A percentile compares a stretch with the other conserved stretches of the same genome.
phyloP scores from a whole-genome alignment of 2,113 vertebrate genomes.

The Tiliqua scincoides region DNA sequence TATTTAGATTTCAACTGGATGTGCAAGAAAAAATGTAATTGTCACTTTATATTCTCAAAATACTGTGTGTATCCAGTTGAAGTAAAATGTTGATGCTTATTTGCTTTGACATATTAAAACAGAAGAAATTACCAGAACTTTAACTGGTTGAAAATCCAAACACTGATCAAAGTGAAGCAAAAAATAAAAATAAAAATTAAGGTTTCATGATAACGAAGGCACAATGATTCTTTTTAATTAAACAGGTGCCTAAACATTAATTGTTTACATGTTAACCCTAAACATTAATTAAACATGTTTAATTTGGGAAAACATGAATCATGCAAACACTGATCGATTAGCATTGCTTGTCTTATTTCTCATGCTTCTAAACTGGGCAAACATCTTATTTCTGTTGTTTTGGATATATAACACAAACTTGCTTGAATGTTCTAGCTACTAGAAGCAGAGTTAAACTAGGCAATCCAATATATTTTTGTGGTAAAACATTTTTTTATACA shows the following conservation, averaged over 20 bases:
- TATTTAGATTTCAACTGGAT: neutral
- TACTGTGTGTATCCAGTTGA: neutral
- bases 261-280: no score
- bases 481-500: conserved; percentile 48
- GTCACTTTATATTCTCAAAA: neutral
- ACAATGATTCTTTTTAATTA: neutral
- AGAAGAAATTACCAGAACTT: neutral
- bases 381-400: neutral
- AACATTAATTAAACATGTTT: no score
- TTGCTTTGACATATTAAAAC: neutral
- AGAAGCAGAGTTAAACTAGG: neutral
- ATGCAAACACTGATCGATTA: neutral
- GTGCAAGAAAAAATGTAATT: neutral
- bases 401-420: neutral
- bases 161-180: neutral
- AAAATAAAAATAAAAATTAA: neutral
- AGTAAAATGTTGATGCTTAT: neutral
- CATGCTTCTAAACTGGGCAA: neutral
- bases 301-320: conserved; percentile 5
- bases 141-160: neutral
- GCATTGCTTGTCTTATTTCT: neutral
- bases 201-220: neutral
- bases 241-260: neutral
- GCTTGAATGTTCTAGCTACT: conserved; percentile 13
- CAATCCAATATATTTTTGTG: conserved; percentile 25